Base-by-base conservation (phyloP, 2,113 vertebrate species). In the Dicrurus megarhynchus region DNA sequence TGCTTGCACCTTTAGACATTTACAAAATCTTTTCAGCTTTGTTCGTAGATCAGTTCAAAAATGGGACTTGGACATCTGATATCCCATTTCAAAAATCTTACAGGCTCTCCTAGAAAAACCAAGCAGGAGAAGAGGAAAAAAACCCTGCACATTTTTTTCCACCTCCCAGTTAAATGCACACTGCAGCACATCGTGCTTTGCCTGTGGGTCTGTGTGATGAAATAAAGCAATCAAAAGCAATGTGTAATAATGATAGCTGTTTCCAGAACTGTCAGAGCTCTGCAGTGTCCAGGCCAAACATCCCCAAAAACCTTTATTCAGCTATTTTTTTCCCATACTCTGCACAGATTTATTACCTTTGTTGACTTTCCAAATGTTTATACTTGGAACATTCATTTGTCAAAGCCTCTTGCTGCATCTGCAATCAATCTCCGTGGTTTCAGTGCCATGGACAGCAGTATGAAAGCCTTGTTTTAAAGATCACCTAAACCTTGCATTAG, bases 281-380 rank as follows among this genome's bases (percentile, higher is more conserved):
- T 49, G 90, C 61, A 20, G 55, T 35, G 55, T 23, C 75, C 90
- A 75, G 47, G 53, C 53, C 87, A 81, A 95, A 90, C 81, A 77
- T 59, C 63, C 59, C 26, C 61, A 86, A 87, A 97, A 96, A 30
- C 46, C 61, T 86, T 83, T 81, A 71, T 94, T 97, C 86, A 96
- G 92, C 95, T 75, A 56, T 82, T 93, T 63, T 94, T 94, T 75
- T 78, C 39, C 89, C 39, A 16, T 69, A 67, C 2, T 0, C 90
- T 75, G 63, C 75, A 94, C 83, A 95, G 92, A 93, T 95, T 89
- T 97, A 94, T 97, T 93, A 83, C 78, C 87, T 96, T 82, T 96
- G 82, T 94, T 94, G 82, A 86, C 84, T 96, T 97, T 92, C 89
- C 82, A 94, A 77, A 93, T 94, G 82, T 94, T 94, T 95, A 96